phyloP scores from a whole-genome alignment of 2,113 vertebrate genomes.

The Silurus meridionalis region DNA sequence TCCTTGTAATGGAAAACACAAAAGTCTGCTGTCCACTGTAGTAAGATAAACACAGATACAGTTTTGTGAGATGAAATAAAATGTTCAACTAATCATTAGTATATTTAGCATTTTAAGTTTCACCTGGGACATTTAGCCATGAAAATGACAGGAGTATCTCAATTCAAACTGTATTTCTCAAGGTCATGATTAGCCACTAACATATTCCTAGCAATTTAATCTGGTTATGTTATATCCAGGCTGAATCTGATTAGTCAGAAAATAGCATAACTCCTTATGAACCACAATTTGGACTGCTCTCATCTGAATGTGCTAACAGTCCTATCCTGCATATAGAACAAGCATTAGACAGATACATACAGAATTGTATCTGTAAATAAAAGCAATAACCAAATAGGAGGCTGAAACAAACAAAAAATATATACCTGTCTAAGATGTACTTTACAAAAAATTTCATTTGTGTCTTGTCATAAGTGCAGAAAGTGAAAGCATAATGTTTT shows the following conservation, averaged over 20 bases:
- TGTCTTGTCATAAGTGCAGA: too few relatives aligned
- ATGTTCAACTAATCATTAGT: not conserved
- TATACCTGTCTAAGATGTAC: not conserved
- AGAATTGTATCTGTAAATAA: not conserved
- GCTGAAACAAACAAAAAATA: not conserved
- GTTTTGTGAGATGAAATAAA: not conserved
- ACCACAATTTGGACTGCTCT: not conserved
- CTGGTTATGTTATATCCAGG: not conserved
- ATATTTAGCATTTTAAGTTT: not conserved
- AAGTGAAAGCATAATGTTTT: too few relatives aligned
- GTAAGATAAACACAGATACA: not conserved
- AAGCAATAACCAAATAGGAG: not conserved
- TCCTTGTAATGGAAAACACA: constrained; percentile 21
- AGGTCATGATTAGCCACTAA: not conserved
- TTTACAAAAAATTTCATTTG: too few relatives aligned
- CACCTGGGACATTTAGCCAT: not conserved
- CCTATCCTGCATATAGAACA: not conserved
- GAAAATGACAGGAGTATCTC: not conserved
- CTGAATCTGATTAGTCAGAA: not conserved
- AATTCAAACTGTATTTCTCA: not conserved
- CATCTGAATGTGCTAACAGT: not conserved
- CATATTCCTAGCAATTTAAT: not conserved
- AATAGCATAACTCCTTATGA: too few relatives aligned
- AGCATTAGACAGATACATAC: not conserved
- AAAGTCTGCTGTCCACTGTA: not conserved